Evolutionary conservation across 2,888 invertebrate species (phyloP).

Genomic region (Galerucella pusilla): DNA sequence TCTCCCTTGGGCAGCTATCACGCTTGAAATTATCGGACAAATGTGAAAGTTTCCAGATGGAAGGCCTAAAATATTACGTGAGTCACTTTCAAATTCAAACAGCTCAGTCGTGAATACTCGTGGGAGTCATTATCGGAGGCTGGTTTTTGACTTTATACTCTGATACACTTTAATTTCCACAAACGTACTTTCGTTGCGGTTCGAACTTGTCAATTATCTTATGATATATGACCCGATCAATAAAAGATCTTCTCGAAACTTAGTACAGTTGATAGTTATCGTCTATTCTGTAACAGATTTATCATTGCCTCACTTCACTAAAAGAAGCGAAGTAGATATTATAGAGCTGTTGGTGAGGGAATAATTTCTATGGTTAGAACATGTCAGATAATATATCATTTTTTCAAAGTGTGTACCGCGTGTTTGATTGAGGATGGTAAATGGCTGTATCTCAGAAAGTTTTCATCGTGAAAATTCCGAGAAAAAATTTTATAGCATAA

Average conservation of each 20-base stretch:
- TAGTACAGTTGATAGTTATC: not conserved
- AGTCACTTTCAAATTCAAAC: slow-evolving; percentile 34
- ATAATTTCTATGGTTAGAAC: too few relatives aligned
- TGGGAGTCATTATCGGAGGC: slow-evolving; percentile 24
- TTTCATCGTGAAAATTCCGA: too few relatives aligned
- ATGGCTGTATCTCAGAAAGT: too few relatives aligned
- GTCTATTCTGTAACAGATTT: too few relatives aligned
- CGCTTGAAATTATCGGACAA: slow-evolving; percentile 50
- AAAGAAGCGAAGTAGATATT: not conserved
- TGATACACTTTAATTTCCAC: slow-evolving; percentile 34
- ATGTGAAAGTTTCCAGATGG: slow-evolving; percentile 46
- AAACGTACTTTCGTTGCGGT: slow-evolving; percentile 24
- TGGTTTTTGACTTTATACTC: slow-evolving; percentile 28
- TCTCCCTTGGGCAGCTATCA: slow-evolving; percentile 32
- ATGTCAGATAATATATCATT: too few relatives aligned
- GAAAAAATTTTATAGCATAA: too few relatives aligned
- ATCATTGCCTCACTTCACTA: not conserved
- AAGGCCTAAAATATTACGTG: slow-evolving; percentile 32
- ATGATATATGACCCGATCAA: slow-evolving; percentile 11
- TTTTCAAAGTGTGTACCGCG: too few relatives aligned
- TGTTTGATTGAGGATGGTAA: too few relatives aligned
- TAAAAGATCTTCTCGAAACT: not conserved
- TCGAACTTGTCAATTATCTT: slow-evolving; percentile 24
- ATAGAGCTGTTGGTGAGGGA: not conserved
- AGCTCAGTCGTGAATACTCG: slow-evolving; percentile 24